phyloP scores from a whole-genome alignment of 2,888 invertebrate genomes.

The Lasioglossum villosulum region DNA sequence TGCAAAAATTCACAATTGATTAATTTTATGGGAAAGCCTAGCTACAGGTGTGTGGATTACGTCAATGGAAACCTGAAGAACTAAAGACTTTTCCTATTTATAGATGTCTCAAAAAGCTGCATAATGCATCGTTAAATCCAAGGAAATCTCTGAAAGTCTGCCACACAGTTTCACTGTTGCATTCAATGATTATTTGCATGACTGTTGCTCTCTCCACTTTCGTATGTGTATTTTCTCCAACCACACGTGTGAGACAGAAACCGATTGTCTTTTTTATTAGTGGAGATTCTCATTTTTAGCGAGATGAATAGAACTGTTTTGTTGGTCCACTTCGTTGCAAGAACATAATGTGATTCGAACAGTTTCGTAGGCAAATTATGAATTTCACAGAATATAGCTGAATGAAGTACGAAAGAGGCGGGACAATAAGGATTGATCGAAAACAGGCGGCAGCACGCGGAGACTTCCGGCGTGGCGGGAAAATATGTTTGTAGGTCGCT shows the following conservation, averaged over 20 bases:
- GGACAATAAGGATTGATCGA: constrained; percentile 17
- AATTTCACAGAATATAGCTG: background rate
- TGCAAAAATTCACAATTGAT: no score
- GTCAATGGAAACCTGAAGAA: background rate
- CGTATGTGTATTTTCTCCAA: background rate
- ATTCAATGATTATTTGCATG: background rate
- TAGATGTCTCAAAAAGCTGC: background rate
- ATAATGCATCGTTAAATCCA: background rate
- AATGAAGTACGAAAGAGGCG: background rate
- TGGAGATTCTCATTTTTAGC: background rate
- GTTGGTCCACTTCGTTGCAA: background rate
- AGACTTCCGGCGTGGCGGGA: background rate
- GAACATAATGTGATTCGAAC: background rate
- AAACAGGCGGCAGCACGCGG: constrained; percentile 2
- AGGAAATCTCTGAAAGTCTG: background rate
- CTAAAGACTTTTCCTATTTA: background rate
- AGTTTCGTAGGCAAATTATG: background rate
- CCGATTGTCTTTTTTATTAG: background rate
- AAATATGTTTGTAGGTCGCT: constrained; percentile 54
- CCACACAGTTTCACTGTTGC: background rate
- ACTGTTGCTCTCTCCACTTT: background rate
- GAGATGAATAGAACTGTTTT: background rate
- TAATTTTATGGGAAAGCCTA: no score
- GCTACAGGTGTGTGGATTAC: background rate
- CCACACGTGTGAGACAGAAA: background rate